Conservation (phyloP, 1,140 invertebrate species). For the Mamestra configurata region DNA sequence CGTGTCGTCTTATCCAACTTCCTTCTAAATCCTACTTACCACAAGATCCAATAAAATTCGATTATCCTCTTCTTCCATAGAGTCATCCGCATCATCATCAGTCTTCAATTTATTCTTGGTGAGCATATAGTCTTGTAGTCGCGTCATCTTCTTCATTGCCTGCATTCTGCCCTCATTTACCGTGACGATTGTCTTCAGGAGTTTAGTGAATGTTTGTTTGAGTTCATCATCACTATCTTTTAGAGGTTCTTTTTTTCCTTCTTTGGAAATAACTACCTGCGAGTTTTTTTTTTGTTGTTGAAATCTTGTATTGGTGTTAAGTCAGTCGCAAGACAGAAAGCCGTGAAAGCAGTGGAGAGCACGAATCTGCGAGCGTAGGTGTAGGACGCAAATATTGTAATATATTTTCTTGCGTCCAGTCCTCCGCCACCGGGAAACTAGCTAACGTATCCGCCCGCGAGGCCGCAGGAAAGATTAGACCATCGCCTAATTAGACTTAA, state of each 20-base stretch:
- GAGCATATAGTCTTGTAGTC: conserved; percentile 45
- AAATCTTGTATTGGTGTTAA: too few relatives aligned
- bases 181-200: conserved; percentile 52
- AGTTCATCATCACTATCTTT: not conserved
- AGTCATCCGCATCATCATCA: conserved; percentile 29
- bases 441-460: too few relatives aligned
- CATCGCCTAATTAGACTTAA: too few relatives aligned
- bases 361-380: too few relatives aligned
- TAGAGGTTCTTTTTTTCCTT: not conserved
- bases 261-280: not conserved
- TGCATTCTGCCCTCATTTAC: conserved; percentile 56
- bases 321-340: too few relatives aligned
- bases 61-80: conserved; percentile 10
- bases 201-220: conserved; percentile 12
- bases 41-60: not conserved
- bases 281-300: not conserved
- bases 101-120: conserved; percentile 8
- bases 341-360: too few relatives aligned
- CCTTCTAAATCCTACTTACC: not conserved
- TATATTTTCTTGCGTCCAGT: too few relatives aligned
- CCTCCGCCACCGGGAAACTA: too few relatives aligned
- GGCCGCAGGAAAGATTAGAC: too few relatives aligned
- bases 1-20: too few relatives aligned
- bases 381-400: too few relatives aligned
- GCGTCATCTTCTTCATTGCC: conserved; percentile 48